Percentiles rank a stretch among this genome's conserved stretches.
phyloP scores from a whole-genome alignment of 2,113 vertebrate species.

The Acrocephalus arundinaceus region DNA sequence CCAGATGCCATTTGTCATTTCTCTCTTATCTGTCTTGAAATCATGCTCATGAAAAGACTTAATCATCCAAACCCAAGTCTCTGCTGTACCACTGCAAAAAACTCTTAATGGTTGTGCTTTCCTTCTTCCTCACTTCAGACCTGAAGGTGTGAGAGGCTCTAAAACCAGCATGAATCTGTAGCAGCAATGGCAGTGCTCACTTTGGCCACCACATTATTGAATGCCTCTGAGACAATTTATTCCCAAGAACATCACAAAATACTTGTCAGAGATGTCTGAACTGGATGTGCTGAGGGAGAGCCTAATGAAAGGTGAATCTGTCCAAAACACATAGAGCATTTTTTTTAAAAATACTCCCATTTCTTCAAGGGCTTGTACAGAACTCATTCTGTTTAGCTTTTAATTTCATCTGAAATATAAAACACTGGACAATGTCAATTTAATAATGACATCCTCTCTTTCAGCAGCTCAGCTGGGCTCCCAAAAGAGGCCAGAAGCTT shows the following conservation, averaged over 20 bases:
- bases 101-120: background rate
- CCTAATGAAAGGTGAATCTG: background rate
- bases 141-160: accelerated
- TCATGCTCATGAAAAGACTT: background rate
- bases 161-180: background rate
- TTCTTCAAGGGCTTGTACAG: background rate
- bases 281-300: background rate
- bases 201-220: background rate
- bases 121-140: background rate
- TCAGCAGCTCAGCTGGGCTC: background rate
- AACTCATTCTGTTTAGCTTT: background rate
- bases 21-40: background rate
- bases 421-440: background rate
- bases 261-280: background rate
- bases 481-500: background rate
- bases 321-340: background rate
- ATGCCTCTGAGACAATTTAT: background rate
- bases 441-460: background rate
- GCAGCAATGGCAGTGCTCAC: accelerated
- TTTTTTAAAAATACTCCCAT: too few relatives aligned
- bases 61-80: background rate
- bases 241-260: background rate
- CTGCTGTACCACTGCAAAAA: background rate
- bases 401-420: background rate
- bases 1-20: background rate